Evolutionary conservation across 2,888 invertebrate species (phyloP), one percentile per base, ranked within the genome.

Genomic region (Orthosia incerta): DNA sequence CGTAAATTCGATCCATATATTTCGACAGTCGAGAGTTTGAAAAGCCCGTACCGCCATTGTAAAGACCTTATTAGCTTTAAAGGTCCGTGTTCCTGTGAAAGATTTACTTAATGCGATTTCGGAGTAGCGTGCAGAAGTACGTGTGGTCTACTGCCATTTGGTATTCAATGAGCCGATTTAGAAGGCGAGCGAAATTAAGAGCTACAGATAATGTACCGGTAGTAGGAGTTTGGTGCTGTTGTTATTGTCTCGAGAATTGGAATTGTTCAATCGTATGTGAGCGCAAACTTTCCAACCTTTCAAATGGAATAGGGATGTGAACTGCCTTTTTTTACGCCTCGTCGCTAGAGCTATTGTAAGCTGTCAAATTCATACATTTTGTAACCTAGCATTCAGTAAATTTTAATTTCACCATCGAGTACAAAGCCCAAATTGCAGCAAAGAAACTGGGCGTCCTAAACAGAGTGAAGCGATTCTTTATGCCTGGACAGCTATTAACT

Each of bases 121-220:
- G 85, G 88, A 89, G 88, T 90, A 91, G 88, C 90, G 88, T 91
- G 89, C 90, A 87, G 86, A 88, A 88, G 86, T 91, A 91, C 90
- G 91, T 91, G 91, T 90, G 90, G 90, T 88, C 91, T 82, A 85
- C 70, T 78, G 70, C 78, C 86, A 93, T 94, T 94, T 93, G 93
- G 90, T 92, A 93, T 91, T 94, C 93, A 93, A 93, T 93, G 91
- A 93, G 90, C 82, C 88, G 89, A 90, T 92, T 91, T 91, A 90
- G 88, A 89, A 89, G 76, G 86, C 87, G 84, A 86, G 77, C 81
- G 80, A 83, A 84, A 84, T 80, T 75, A 80, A 79, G 76, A 75
- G 77, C 76, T 75, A 56, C 68, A 50, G 74, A 79, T 80, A 86
- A 86, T 85, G 71, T 86, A 75, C 74, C 71, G 67, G 76, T 84